Base-by-base conservation (phyloP, 2,888 invertebrate genomes). In the Brachyopa scutellaris region DNA sequence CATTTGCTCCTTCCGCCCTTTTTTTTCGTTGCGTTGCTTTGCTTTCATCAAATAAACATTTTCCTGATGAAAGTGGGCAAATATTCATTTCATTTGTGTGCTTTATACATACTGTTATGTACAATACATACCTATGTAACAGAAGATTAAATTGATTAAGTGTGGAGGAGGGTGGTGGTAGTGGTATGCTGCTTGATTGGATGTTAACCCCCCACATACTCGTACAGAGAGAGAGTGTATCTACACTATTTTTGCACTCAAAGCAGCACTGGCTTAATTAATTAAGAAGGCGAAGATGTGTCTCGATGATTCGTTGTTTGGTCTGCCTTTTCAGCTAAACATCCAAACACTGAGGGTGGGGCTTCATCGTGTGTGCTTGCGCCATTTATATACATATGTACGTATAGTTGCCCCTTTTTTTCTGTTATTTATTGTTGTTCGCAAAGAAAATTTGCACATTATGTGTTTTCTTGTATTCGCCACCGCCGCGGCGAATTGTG, bases 221-320 rank as follows among this genome's bases (percentile, higher is more conserved):
- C n/a, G n/a, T n/a, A n/a, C n/a, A n/a, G n/a, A n/a, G n/a, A n/a
- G n/a, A n/a, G n/a, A n/a, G n/a, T n/a, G n/a, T n/a, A n/a, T n/a
- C n/a, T n/a, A n/a, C n/a, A 49, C 21, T 62, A 33, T 62, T 47
- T 47, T 38, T 13, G 23, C 11, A 7, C 11, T 61, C 13, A 49
- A 29, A 40, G 51, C 26, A 40, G 51, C 26, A 29, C 40, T 38
- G 33, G 15, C 33, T 74, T 66, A 74, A 67, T 79, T 79, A 79
- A 79, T 79, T 74, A 79, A 55, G 73, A 67, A 66, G 66, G 73
- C 57, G 53, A 40, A 72, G 45, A 73, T 79, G 66, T 61, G 59
- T 67, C 47, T 61, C 23, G 26, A 45, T 59, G 66, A 73, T 79
- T 73, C 73, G 78, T 53, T 21, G 72, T 15, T 19, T 11, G 19